Percentiles rank a stretch among this genome's conserved stretches.
Evolutionary conservation across 2,113 vertebrate species (phyloP).

Genomic region (Corydoras sp.): DNA sequence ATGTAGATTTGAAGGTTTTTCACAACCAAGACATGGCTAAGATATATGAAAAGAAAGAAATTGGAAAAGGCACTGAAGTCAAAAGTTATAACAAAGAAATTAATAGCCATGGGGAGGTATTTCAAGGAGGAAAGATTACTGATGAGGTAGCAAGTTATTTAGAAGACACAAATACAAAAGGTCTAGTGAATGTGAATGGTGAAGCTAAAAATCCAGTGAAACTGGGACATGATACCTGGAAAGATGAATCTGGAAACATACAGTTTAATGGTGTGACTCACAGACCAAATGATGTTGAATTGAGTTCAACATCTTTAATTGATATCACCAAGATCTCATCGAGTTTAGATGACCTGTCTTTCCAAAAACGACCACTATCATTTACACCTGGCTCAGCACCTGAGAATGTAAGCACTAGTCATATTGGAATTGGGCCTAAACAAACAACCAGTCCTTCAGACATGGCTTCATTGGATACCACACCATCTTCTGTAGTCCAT

Average conservation of each 20-base stretch:
- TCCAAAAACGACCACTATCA: slow-evolving; percentile 22
- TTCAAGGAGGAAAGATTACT: slow-evolving; percentile 7
- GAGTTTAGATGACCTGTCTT: slow-evolving; percentile 32
- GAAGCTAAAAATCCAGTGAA: not conserved
- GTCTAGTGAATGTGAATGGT: slow-evolving; percentile 3
- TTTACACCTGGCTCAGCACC: slow-evolving; percentile 46
- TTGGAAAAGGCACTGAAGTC: slow-evolving; percentile 8
- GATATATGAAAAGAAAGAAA: slow-evolving; percentile 20
- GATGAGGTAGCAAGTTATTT: slow-evolving; percentile 1
- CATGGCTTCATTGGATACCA: slow-evolving; percentile 35
- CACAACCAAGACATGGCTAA: slow-evolving; percentile 8
- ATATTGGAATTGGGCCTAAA: slow-evolving; percentile 22
- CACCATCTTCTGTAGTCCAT: slow-evolving; percentile 40
- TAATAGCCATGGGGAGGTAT: slow-evolving; percentile 11
- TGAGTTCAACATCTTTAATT: slow-evolving; percentile 41
- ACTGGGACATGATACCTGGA: slow-evolving; percentile 4
- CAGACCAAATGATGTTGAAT: slow-evolving; percentile 62
- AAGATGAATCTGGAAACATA: slow-evolving; percentile 5
- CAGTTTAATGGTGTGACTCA: slow-evolving; percentile 44
- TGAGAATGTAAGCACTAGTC: slow-evolving; percentile 50
- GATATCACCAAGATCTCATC: slow-evolving; percentile 40
- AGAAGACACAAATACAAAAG: slow-evolving; percentile 10
- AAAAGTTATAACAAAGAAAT: slow-evolving; percentile 10
- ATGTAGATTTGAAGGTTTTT: not conserved
- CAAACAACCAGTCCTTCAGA: slow-evolving; percentile 43